Conservation (phyloP, 1,140 invertebrate genomes). For the Ditylenchus dipsaci region DNA sequence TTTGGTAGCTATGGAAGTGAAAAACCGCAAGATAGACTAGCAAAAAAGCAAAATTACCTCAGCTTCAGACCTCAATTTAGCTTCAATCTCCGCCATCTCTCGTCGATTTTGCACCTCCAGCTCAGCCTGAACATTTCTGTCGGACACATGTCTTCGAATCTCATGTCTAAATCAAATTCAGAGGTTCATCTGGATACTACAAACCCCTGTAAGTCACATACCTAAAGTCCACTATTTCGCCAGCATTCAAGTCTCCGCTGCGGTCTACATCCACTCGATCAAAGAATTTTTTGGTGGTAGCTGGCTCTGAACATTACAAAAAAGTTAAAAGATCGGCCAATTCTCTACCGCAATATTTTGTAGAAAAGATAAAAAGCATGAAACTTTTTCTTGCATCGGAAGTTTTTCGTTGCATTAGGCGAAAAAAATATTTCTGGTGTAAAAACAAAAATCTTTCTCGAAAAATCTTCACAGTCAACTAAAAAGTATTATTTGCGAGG, state of each 20-base stretch:
- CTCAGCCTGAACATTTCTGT: constrained; percentile 39
- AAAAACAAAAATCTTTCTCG: too few species aligned
- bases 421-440: too few species aligned
- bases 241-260: constrained; percentile 46
- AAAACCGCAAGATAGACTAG: not conserved
- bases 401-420: too few species aligned
- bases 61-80: constrained; percentile 29
- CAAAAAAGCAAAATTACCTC: not conserved
- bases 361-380: too few species aligned
- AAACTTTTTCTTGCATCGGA: too few species aligned
- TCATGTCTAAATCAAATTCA: constrained; percentile 41
- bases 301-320: not conserved
- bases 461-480: too few species aligned
- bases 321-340: too few species aligned
- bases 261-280: constrained; percentile 52
- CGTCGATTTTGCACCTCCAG: constrained; percentile 44
- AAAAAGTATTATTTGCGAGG: too few species aligned
- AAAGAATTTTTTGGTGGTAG: constrained; percentile 45
- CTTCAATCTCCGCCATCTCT: constrained; percentile 47
- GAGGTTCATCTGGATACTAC: not conserved
- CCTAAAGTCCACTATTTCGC: constrained; percentile 57
- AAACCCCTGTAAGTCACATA: constrained; percentile 17
- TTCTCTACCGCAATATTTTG: too few species aligned
- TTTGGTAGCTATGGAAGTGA: not conserved
- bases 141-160: constrained; percentile 49